These are phyloP conservation scores for Megalops atlanticus DNA, from an alignment of 2,113 vertebrate species.

Conservation along the genomic window DNA sequence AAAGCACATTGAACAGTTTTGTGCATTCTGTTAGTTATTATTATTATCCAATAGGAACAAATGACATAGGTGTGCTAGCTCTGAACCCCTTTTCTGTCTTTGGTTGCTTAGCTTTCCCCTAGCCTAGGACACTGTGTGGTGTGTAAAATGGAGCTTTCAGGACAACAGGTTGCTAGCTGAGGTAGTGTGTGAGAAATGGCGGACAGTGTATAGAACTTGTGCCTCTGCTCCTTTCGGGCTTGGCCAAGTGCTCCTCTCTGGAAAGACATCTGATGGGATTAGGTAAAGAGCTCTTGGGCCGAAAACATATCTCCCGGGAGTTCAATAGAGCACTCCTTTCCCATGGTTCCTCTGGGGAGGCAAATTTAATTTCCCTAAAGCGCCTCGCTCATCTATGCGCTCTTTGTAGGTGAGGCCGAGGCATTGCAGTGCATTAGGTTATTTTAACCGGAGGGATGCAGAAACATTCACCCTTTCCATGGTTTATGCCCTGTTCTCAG, in stretches of 20 bases:
- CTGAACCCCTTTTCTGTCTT: too few species aligned
- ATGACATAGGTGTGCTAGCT: too few species aligned
- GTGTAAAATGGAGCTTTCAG: too few species aligned
- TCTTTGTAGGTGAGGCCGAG: constrained; percentile 16
- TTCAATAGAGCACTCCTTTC: constrained; percentile 36
- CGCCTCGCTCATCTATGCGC: constrained; percentile 21
- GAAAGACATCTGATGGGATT: constrained; percentile 50
- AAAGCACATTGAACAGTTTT: too few species aligned
- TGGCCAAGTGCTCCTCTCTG: constrained; percentile 52
- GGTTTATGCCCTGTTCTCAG: neutral
- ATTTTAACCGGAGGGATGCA: neutral
- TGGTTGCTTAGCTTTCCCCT: too few species aligned
- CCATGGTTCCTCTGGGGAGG: constrained; percentile 34
- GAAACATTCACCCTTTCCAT: neutral
- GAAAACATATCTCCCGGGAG: constrained; percentile 50
- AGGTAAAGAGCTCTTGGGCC: constrained; percentile 44
- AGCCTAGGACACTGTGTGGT: too few species aligned
- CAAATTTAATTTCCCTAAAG: neutral
- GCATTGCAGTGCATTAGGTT: neutral
- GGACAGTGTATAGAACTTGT: constrained; percentile 61
- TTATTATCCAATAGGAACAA: too few species aligned
- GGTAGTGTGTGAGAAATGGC: too few species aligned
- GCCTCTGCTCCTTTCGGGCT: constrained; percentile 50
- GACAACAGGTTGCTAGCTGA: too few species aligned
- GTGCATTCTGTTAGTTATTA: too few species aligned